Evolutionary conservation across 2,113 vertebrate genomes (phyloP), one percentile per base, ranked within the genome.

Genomic region (Gallinago paraguaiae): DNA sequence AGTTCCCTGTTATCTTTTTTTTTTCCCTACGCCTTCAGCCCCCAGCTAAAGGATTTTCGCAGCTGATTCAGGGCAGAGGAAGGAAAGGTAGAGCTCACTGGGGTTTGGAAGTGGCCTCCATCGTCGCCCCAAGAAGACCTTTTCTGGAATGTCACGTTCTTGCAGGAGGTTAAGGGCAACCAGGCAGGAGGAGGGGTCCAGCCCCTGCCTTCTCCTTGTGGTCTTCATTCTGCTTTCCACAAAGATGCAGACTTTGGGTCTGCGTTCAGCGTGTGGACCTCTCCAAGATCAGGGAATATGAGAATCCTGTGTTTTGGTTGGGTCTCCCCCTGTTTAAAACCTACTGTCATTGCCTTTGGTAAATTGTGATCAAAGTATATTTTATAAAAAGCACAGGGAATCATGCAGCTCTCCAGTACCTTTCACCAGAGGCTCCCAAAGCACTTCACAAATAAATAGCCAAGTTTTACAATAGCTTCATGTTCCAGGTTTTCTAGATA

Each of bases 191-290:
- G 35, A 45, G 68, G 63, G 30, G 43, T 84, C 7, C 10, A 92
- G 65, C 35, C 28, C 30, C 35, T 27, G 23, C 30, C 64, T 60
- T 41, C 63, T 88, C 50, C 63, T 60, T 65, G 57, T 41, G 50
- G 41, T 87, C 85, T 94, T 85, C 71, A 16, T 92, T 72, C 65
- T 85, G 74, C 35, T n/a, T 78, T 43, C 82, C 87, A 78, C 91
- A 72, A 0, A 63, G 37, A 12, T 0, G 0, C 28, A 20, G 11
- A 50, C 39, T 50, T 75, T 8, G 7, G 25, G 31, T 43, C 60
- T 45, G 53, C 33, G 45, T 27, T 86, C 61, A 46, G 65, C 71
- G 46, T 0, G 0, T 27, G 43, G 33, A 69, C 25, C 15, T 65
- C 54, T 72, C n/a, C 46, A 37, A 28, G 50, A n/a, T 2, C 59